Percentiles rank a stretch among this genome's conserved stretches.
Conservation (phyloP, 2,113 vertebrate species). For the Myrmecobius fasciatus region DNA sequence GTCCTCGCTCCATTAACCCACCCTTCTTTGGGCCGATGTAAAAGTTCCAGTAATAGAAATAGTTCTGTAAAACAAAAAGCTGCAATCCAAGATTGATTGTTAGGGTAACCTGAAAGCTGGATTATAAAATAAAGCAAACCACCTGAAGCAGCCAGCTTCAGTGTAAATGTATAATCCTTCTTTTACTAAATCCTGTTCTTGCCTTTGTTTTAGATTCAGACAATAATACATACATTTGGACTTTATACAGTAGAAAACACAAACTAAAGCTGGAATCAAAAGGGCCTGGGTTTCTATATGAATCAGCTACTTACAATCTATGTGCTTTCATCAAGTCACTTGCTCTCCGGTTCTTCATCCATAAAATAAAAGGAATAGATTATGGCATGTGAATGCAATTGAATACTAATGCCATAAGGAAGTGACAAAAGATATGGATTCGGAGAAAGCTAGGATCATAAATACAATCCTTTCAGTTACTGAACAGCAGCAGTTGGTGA, state of each 20-base stretch:
- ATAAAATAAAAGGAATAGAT: not conserved
- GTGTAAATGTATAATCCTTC: too few species aligned
- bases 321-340: not conserved
- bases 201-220: too few species aligned
- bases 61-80: not conserved
- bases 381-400: not conserved
- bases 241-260: not conserved
- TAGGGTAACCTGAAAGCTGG: not conserved
- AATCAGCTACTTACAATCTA: not conserved
- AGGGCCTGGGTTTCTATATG: not conserved
- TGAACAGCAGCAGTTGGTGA: not conserved
- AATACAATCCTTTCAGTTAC: not conserved
- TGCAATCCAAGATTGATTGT: not conserved
- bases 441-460: not conserved
- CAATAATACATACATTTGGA: too few species aligned
- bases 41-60: not conserved
- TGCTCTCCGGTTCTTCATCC: not conserved
- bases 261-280: not conserved
- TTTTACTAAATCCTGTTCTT: too few species aligned
- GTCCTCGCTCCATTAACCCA: rapidly evolving
- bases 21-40: not conserved
- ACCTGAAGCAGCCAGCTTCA: not conserved
- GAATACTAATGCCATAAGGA: not conserved
- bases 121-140: too few species aligned
- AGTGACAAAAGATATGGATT: not conserved